Evolutionary conservation across 2,113 vertebrate species (phyloP).

Genomic region (Aleadryas rufinucha): DNA sequence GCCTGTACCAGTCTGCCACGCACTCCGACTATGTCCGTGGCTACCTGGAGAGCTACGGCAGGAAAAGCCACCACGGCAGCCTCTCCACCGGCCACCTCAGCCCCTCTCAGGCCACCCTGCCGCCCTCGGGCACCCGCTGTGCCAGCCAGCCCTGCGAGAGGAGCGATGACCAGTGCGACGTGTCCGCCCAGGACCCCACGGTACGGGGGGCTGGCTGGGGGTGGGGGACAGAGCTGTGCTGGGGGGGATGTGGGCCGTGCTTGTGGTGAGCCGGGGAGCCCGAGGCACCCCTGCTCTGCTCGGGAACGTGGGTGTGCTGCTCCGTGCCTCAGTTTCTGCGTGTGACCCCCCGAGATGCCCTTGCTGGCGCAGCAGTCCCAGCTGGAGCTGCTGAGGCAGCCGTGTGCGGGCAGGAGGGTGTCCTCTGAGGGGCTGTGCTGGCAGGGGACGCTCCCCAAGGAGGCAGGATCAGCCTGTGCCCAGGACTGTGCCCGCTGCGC

Average conservation of each 20-base stretch:
- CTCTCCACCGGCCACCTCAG: neutral
- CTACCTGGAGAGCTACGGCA: conserved; percentile 65
- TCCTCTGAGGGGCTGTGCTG: neutral
- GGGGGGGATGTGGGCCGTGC: rapidly evolving
- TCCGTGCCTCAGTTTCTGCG: neutral
- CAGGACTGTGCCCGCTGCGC: neutral
- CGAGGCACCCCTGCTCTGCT: rapidly evolving
- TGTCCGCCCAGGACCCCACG: conserved; percentile 9
- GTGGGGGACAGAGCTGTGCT: neutral
- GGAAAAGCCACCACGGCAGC: conserved; percentile 23
- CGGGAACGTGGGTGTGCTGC: neutral
- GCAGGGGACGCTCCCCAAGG: neutral
- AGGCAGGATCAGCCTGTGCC: neutral
- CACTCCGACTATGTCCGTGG: conserved; percentile 54
- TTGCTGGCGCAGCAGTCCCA: neutral
- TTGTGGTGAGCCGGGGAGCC: neutral
- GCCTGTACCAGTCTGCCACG: conserved; percentile 59
- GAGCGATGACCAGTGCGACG: neutral
- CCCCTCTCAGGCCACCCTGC: conserved; percentile 24
- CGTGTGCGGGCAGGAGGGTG: rapidly evolving
- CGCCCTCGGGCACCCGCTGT: conserved; percentile 60
- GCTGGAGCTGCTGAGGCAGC: conserved; percentile 10
- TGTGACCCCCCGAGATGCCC: neutral
- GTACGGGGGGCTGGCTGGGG: conserved; percentile 22
- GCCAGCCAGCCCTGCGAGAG: conserved; percentile 73